These are phyloP conservation scores for Passerculus sandwichensis DNA, from an alignment of 2,797 vertebrate genomes.

Conservation along the genomic window DNA sequence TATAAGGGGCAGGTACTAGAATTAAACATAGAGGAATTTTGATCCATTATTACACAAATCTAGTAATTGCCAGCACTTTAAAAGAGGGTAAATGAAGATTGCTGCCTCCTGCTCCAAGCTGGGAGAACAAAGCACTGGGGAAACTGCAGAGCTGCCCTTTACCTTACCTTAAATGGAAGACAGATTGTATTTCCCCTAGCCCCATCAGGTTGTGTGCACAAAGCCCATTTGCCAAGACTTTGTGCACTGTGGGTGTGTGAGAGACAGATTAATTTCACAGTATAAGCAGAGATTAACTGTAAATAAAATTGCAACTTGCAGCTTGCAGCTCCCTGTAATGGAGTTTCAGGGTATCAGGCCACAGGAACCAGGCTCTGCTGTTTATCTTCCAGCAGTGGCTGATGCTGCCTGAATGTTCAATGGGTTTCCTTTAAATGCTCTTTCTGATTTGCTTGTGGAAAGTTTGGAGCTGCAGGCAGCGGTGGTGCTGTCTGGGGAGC, in stretches of 20 bases:
- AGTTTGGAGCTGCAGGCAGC: constrained; percentile 3
- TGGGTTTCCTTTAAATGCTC: constrained; percentile 20
- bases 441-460: constrained; percentile 28
- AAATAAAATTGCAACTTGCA: constrained; percentile 62
- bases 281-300: constrained; percentile 64
- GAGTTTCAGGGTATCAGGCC: constrained; percentile 28
- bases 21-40: background rate
- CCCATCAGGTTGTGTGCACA: constrained; percentile 10
- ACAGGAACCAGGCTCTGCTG: background rate
- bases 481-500: background rate
- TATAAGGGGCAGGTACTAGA: background rate
- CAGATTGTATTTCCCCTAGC: constrained; percentile 9
- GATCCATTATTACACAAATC: background rate
- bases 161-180: background rate
- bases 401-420: constrained; percentile 38
- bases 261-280: constrained; percentile 70
- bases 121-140: background rate
- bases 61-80: background rate
- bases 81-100: background rate
- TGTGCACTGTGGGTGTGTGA: constrained; percentile 13
- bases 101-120: background rate
- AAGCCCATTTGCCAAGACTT: constrained; percentile 39
- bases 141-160: background rate
- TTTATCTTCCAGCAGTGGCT: background rate
- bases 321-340: constrained; percentile 32